These are phyloP conservation scores for Actinopyga echinites DNA, from an alignment of 53 echinoderm and acorn worm species.

Conservation along the genomic window DNA sequence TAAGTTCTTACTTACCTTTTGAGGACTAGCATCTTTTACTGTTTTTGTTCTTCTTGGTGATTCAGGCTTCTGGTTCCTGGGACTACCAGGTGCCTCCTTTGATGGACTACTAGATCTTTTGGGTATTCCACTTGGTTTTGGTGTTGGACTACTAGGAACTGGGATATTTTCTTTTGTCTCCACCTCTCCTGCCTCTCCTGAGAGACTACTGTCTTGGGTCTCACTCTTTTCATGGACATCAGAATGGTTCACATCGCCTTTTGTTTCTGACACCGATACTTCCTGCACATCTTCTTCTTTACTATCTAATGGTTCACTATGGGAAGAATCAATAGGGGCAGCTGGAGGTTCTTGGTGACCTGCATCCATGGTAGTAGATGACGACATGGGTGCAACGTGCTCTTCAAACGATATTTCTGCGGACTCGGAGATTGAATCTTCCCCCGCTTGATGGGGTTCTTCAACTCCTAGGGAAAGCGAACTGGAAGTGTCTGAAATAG, in stretches of 20 bases:
- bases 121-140: constrained; percentile 25
- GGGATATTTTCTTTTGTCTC: not conserved
- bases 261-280: not conserved
- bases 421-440: constrained; percentile 25
- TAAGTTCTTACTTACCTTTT: not conserved
- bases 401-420: constrained; percentile 28
- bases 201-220: not conserved
- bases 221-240: not conserved
- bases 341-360: not conserved
- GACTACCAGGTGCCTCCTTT: constrained; percentile 6
- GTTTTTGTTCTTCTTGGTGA: not conserved
- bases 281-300: constrained; percentile 24
- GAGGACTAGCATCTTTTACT: not conserved
- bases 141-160: not conserved
- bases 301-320: constrained; percentile 2
- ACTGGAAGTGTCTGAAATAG: constrained; percentile 28
- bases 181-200: not conserved
- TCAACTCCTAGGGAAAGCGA: constrained; percentile 22
- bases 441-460: constrained; percentile 27
- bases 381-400: constrained; percentile 18
- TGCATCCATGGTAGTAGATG: not conserved
- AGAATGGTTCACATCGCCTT: not conserved
- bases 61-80: not conserved
- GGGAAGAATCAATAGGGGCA: not conserved
- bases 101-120: not conserved